A percentile compares a stretch with the other conserved stretches of the same genome.
Evolutionary conservation across 2,113 vertebrate species (phyloP).

Genomic region (Gambusia holbrooki): DNA sequence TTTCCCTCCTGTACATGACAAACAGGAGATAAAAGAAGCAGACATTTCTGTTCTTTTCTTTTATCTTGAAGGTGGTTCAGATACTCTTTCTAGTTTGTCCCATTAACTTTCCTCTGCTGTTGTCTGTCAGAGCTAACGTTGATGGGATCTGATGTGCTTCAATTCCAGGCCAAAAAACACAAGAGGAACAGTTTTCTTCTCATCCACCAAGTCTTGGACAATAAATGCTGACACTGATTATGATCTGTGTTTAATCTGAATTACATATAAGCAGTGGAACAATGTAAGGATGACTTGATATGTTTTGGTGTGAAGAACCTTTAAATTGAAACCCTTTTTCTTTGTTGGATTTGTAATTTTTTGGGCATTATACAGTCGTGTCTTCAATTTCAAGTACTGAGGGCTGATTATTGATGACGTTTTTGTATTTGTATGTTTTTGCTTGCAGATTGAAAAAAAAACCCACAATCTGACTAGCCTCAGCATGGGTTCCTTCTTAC

Average conservation of each 20-base stretch:
- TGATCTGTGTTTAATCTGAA: not conserved
- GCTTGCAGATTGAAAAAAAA: not conserved
- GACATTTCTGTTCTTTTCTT: slow-evolving; percentile 20
- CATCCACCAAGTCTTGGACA: not conserved
- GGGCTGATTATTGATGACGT: not conserved
- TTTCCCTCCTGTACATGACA: slow-evolving; percentile 2
- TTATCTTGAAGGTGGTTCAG: slow-evolving; percentile 42
- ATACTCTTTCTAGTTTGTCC: slow-evolving; percentile 22
- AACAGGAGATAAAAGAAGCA: slow-evolving; percentile 20
- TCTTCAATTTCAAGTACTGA: no score
- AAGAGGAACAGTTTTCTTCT: slow-evolving; percentile 1
- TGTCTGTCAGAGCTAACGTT: slow-evolving; percentile 35
- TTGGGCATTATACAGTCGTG: no score
- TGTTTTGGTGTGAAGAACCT: no score
- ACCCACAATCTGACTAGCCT: slow-evolving; percentile 8
- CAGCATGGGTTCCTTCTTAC: slow-evolving; percentile 18
- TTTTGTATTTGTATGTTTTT: not conserved
- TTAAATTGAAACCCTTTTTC: not conserved
- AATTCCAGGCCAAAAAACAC: slow-evolving; percentile 31
- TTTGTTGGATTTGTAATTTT: not conserved
- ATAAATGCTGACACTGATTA: not conserved
- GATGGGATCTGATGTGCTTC: slow-evolving; percentile 33
- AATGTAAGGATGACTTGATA: not conserved
- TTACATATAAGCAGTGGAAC: not conserved
- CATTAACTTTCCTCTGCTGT: slow-evolving; percentile 35